Percentiles rank a stretch among this genome's conserved stretches.
phyloP scores from a whole-genome alignment of 2,888 invertebrate genomes.

The Elysia crispata region DNA sequence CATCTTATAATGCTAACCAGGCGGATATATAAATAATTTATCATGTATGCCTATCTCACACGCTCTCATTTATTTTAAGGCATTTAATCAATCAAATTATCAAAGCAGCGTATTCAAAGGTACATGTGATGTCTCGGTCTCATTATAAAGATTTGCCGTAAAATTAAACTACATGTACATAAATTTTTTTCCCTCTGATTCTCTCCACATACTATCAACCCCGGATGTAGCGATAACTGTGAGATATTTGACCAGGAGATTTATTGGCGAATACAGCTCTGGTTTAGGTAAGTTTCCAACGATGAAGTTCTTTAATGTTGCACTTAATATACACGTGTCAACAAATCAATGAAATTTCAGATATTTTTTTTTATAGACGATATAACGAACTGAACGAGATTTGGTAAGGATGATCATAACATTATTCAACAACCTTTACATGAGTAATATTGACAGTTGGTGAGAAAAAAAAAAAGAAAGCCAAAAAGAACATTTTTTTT shows the following conservation, averaged over 20 bases:
- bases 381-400: no score
- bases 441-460: no score
- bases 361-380: no score
- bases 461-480: no score
- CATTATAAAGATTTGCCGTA: no score
- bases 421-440: no score
- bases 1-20: not conserved
- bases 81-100: not conserved
- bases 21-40: not conserved
- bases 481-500: no score
- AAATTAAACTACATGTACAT: no score
- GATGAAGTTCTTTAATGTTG: no score
- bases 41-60: not conserved
- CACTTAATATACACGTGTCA: no score
- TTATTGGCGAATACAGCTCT: constrained; percentile 72
- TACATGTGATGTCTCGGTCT: not conserved
- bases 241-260: constrained; percentile 67
- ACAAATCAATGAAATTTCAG: no score
- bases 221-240: constrained; percentile 64
- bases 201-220: constrained; percentile 9
- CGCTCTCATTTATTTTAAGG: not conserved
- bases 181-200: not conserved
- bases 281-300: constrained; percentile 66
- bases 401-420: no score
- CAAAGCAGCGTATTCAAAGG: not conserved